Conservation (phyloP, 2,797 vertebrate genomes). For the Melanotaenia parkinsoni region DNA sequence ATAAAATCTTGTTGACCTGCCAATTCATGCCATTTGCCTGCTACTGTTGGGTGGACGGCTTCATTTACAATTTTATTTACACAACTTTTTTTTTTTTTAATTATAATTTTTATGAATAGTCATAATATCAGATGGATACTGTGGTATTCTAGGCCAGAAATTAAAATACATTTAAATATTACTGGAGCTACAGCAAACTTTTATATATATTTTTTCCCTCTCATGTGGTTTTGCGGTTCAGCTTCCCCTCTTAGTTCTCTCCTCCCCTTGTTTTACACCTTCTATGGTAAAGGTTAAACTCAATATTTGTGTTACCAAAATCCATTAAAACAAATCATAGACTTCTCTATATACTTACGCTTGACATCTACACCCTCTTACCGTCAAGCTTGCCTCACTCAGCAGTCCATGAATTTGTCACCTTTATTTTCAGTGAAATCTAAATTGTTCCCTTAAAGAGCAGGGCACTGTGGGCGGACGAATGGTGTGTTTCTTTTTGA, state of each 20-base stretch:
- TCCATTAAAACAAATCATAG: background rate
- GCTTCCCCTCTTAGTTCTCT: slow-evolving; percentile 1
- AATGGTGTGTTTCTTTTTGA: background rate
- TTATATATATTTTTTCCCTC: slow-evolving; percentile 2
- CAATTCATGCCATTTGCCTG: slow-evolving; percentile 60
- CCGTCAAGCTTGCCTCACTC: background rate
- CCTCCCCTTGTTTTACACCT: background rate
- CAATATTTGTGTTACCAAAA: too few relatives aligned
- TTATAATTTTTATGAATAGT: slow-evolving; percentile 45
- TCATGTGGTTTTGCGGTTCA: background rate
- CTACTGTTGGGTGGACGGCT: slow-evolving; percentile 43
- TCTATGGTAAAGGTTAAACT: background rate
- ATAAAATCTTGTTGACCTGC: slow-evolving; percentile 54
- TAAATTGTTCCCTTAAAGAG: slow-evolving; percentile 3
- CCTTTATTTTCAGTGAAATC: background rate
- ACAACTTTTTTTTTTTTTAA: slow-evolving; percentile 26
- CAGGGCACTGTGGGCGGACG: background rate
- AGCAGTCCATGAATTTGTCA: background rate
- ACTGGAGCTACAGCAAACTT: slow-evolving; percentile 14
- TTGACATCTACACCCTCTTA: slow-evolving; percentile 2
- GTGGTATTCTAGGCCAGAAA: slow-evolving; percentile 21
- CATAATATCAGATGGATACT: slow-evolving; percentile 36
- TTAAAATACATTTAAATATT: slow-evolving; percentile 29
- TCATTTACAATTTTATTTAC: slow-evolving; percentile 68
- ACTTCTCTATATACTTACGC: slow-evolving; percentile 7